phyloP scores from a whole-genome alignment of 2,797 vertebrate genomes.

The Tadarida brasiliensis region DNA sequence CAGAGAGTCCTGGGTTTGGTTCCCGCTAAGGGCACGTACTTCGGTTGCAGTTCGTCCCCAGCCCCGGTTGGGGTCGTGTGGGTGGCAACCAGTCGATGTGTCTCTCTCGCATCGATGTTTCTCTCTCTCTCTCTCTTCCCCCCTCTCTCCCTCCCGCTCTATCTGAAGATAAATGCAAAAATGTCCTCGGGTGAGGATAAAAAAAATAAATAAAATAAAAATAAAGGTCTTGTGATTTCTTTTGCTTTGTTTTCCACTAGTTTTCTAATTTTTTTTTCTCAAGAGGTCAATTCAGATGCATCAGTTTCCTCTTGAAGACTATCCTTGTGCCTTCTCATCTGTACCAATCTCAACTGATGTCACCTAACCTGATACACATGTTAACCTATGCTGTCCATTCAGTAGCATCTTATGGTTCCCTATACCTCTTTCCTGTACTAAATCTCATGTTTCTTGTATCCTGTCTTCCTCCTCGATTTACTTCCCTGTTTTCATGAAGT shows the following conservation, averaged over 20 bases:
- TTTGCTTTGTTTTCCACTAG: background rate
- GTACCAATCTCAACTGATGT: background rate
- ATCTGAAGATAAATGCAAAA: too few species aligned
- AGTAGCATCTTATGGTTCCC: background rate
- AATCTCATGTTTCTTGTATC: background rate
- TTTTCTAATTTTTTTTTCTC: background rate
- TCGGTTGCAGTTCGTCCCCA: too few species aligned
- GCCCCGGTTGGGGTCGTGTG: too few species aligned
- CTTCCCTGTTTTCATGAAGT: slow-evolving; percentile 6
- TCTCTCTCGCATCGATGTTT: too few species aligned
- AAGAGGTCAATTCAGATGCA: background rate
- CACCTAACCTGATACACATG: background rate
- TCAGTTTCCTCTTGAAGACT: background rate
- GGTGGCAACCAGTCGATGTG: too few species aligned
- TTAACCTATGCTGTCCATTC: background rate
- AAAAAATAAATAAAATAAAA: too few species aligned
- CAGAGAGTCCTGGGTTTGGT: too few species aligned
- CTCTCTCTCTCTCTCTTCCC: too few species aligned
- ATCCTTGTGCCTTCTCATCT: background rate
- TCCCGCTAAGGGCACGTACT: too few species aligned
- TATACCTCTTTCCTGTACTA: background rate
- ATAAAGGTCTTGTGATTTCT: background rate
- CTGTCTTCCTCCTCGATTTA: background rate
- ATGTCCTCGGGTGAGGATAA: too few species aligned
- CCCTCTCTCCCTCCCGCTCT: too few species aligned